phyloP scores from a whole-genome alignment of 1,140 invertebrate species.

The Pissodes strobi region DNA sequence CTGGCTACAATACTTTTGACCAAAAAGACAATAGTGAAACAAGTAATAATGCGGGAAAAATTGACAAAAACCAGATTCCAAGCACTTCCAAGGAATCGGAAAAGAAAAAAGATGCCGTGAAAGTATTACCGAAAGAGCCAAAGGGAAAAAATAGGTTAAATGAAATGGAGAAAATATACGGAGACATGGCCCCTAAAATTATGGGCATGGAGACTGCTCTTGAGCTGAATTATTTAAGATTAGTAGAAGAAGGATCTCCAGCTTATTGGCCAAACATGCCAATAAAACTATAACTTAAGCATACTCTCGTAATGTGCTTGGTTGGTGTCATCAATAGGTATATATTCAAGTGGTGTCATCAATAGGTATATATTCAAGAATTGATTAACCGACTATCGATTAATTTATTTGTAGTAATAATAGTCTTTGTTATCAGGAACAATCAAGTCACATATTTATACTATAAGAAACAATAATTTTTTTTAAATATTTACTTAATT shows the following conservation, averaged over 20 bases:
- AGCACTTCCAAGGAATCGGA: not conserved
- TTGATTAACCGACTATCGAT: too few species aligned
- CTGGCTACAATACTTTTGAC: not conserved
- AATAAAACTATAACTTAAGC: constrained; percentile 60
- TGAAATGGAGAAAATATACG: constrained; percentile 60
- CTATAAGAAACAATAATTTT: too few species aligned
- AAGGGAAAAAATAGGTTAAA: constrained; percentile 34
- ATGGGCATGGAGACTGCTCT: constrained; percentile 75
- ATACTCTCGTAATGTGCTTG: not conserved
- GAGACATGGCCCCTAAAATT: constrained; percentile 66
- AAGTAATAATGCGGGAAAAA: not conserved
- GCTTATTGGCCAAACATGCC: constrained; percentile 77
- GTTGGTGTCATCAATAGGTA: not conserved
- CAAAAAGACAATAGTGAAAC: not conserved
- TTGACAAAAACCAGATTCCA: not conserved
- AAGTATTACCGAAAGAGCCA: constrained; percentile 27
- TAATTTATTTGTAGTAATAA: too few species aligned
- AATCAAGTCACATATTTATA: too few species aligned
- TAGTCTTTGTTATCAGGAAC: too few species aligned
- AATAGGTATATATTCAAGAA: not conserved
- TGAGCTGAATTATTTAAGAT: constrained; percentile 67
- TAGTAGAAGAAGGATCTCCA: constrained; percentile 66
- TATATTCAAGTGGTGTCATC: not conserved
- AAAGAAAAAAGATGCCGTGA: constrained; percentile 4
- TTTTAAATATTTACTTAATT: too few species aligned